Evolutionary conservation across 37 sponge, comb jelly and placozoan species (phyloP).

Genomic region (Trichoplax adhaerens): DNA sequence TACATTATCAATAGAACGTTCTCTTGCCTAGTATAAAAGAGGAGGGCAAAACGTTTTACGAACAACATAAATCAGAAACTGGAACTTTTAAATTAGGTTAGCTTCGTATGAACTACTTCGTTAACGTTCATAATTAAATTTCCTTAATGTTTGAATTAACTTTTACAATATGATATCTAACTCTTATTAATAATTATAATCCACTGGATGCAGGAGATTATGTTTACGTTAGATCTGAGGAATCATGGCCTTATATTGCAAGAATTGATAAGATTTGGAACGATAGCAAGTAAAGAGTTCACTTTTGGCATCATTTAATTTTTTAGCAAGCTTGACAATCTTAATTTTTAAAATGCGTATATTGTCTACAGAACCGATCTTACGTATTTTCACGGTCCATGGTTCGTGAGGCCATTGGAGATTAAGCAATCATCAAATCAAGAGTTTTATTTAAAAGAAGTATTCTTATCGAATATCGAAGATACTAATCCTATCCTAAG

Average conservation of each 20-base stretch:
- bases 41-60: too few species aligned
- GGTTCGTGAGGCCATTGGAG: conserved; percentile 72
- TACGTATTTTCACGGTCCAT: conserved; percentile 80
- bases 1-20: too few species aligned
- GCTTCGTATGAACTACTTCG: too few species aligned
- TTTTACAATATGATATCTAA: too few species aligned
- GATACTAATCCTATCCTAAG: conserved; percentile 87
- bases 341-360: background rate
- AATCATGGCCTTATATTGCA: conserved; percentile 65
- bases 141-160: too few species aligned
- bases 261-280: conserved; percentile 83
- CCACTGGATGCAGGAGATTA: conserved; percentile 41
- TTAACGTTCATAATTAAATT: too few species aligned
- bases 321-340: too few species aligned
- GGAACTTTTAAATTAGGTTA: too few species aligned
- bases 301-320: too few species aligned
- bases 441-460: conserved; percentile 57
- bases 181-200: too few species aligned
- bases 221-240: conserved; percentile 77
- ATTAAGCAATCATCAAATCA: conserved; percentile 55
- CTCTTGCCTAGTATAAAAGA: too few species aligned
- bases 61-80: too few species aligned
- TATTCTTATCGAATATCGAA: conserved; percentile 71
- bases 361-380: conserved; percentile 26
- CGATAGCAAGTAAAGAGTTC: conserved; percentile 45